Evolutionary conservation across 2,888 invertebrate species (phyloP).

Genomic region (Clanis bilineata): DNA sequence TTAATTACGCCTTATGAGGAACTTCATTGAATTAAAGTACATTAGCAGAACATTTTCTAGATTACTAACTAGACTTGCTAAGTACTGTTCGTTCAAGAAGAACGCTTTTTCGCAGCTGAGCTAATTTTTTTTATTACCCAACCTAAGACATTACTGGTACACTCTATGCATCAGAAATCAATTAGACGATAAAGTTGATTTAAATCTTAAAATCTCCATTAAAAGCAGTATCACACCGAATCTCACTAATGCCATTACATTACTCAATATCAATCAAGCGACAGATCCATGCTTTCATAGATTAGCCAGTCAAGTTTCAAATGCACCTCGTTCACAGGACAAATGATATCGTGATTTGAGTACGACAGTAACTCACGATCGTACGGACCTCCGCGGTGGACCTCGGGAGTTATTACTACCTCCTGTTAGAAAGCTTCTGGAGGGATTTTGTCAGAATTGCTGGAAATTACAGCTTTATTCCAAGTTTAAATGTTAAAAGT

Average conservation of each 20-base stretch:
- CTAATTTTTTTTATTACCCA: not conserved
- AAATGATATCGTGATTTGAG: constrained; percentile 8
- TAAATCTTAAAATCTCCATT: not conserved
- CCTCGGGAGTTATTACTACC: constrained; percentile 53
- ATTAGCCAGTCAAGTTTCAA: not conserved
- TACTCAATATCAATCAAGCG: constrained; percentile 1
- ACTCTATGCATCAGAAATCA: not conserved
- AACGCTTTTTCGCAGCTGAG: too few species aligned
- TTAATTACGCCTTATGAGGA: too few species aligned
- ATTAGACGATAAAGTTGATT: not conserved
- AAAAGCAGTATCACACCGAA: not conserved
- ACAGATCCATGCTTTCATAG: not conserved
- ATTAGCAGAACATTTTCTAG: too few species aligned
- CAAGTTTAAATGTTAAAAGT: too few species aligned
- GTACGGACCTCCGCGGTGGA: constrained; percentile 37
- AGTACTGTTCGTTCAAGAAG: too few species aligned
- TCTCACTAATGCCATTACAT: not conserved
- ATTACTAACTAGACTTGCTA: too few species aligned
- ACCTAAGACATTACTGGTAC: not conserved
- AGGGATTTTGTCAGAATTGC: constrained; percentile 19
- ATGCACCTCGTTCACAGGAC: not conserved
- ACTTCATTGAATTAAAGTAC: too few species aligned
- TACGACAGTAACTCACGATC: constrained; percentile 10
- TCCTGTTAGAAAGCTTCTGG: constrained; percentile 36
- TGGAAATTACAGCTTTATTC: too few species aligned